Base-by-base conservation (phyloP, 2,888 invertebrate species). In the Oscheius sp. region DNA sequence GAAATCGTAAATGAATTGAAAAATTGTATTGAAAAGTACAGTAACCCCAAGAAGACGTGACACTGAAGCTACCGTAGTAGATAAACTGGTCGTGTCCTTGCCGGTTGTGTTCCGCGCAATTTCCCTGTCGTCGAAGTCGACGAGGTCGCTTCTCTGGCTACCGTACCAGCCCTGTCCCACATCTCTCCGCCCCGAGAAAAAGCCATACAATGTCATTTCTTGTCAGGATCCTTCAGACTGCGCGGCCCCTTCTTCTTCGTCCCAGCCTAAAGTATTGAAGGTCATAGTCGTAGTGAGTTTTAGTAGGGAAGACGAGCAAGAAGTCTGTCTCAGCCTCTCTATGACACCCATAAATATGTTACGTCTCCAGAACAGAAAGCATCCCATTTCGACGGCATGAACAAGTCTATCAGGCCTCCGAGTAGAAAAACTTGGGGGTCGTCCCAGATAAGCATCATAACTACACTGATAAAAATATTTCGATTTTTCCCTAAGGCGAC, bases 31-130 rank as follows among this genome's bases (percentile, higher is more conserved):
- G 33, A n/a, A 59, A 35, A 13, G 37, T 65, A 65, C 65, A 21
- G 68, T 68, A 68, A 11, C 35, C 55, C 42, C 58, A 32, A 33
- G 13, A 35, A 63, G 29, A 5, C 21, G 21, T 21, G 63, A 63
- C 48, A 63, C 53, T 13, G 33, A n/a, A 32, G n/a, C 68, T 68
- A 68, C 68, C 68, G 68, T 68, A 68, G 55, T 37, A 32, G 68
- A 68, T 68, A 68, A 68, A 68, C 68, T 55, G 21, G 68, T 68
- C 68, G 55, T 68, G 47, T 63, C 63, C 63, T 63, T 63, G 55
- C 55, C 68, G 68, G 37, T 68, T 55, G 55, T 55, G 55, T 68
- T 68, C 68, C 68, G 68, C 68, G 68, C 68, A 68, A 68, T 68
- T 68, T 32, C 55, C n/a, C 37, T 33, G 7, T 33, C 29, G 35